Evolutionary conservation across 2,888 invertebrate genomes (phyloP), one percentile per base, ranked within the genome.

Genomic region (Agrilus cyanescens): DNA sequence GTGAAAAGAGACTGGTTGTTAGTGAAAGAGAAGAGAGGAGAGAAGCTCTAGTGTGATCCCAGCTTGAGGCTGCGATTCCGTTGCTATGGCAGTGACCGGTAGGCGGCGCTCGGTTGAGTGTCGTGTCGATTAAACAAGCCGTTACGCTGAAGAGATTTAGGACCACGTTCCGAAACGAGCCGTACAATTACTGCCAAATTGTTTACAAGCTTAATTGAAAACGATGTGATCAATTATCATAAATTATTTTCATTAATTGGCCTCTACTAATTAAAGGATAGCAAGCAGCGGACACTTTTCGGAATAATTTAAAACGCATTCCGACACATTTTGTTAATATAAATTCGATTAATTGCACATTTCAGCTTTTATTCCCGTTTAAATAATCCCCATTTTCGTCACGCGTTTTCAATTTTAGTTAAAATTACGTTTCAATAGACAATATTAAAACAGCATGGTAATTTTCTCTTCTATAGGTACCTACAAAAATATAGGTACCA

Each of bases 1-100:
- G 69, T 69, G 71, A 71, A 71, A 70, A 68, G 69, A 69, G 69
- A 68, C 69, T 70, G 70, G 71, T 72, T 66, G 74, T 75, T 74
- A 74, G 75, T 70, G 46, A 52, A 38, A 8, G 34, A 35, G 32
- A 8, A 16, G 37, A 32, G 47, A 65, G 53, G 63, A 67, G 68
- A 69, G 59, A 67, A 70, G 69, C 68, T 70, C 51, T 39, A 51
- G 31, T 46, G 42, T 36, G 6, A 18, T 29, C 38, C 32, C 14
- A 7, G 30, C 38, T 45, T 47, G 46, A 38, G 46, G 51, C 16
- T 40, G 41, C 43, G 15, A 47, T 46, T 52, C 39, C 37, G n/a
- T 13, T 50, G 39, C 34, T 8, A 14, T 13, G n/a, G 34, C 20
- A 34, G 41, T 43, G 35, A 46, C 32, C 36, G 29, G 38, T 44